Base-by-base conservation (phyloP, 2,888 invertebrate species). In the Lacanobia wlatinum region DNA sequence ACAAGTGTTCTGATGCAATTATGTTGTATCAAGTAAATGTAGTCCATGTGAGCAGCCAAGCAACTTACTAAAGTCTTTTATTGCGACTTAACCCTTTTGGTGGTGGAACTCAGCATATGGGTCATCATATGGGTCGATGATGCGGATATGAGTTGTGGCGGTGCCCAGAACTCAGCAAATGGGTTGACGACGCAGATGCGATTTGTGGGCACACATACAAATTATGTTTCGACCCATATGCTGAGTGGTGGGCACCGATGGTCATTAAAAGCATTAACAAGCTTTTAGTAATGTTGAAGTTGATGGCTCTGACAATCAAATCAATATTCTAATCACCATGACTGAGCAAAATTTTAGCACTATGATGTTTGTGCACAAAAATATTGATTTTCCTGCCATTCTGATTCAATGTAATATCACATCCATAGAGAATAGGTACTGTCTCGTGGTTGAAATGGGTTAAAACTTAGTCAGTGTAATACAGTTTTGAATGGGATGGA, bases 261-360 rank as follows among this genome's bases (percentile, higher is more conserved):
- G n/a, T n/a, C n/a, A n/a, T n/a, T n/a, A n/a, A n/a, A n/a, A n/a
- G n/a, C n/a, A n/a, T n/a, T n/a, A n/a, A 60, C n/a, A 18, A 18
- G 10, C 3, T 23, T 1, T 28, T 10, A 28, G 10, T 58, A 0
- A 40, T 23, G 21, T 48, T 50, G 9, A 28, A 48, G 8, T 2
- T 10, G n/a, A 38, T 18, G 23, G 14, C 12, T 67, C n/a, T 16
- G n/a, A 23, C 16, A 34, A 21, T 46, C 34, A 38, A 38, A 63
- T 14, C 34, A 7, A 65, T 23, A 21, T 48, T 23, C 12, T 9
- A 23, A 50, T 68, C 23, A 63, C 21, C 34, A 46, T 23, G 38
- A 56, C n/a, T 1, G 9, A 70, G 46, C 70, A n/a, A 55, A 70
- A 70, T 34, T 34, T 34, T 5, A 5, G 34, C 6, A 34, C 4